Conservation (phyloP, 2,113 vertebrate species). For the Nycticorax nycticorax region DNA sequence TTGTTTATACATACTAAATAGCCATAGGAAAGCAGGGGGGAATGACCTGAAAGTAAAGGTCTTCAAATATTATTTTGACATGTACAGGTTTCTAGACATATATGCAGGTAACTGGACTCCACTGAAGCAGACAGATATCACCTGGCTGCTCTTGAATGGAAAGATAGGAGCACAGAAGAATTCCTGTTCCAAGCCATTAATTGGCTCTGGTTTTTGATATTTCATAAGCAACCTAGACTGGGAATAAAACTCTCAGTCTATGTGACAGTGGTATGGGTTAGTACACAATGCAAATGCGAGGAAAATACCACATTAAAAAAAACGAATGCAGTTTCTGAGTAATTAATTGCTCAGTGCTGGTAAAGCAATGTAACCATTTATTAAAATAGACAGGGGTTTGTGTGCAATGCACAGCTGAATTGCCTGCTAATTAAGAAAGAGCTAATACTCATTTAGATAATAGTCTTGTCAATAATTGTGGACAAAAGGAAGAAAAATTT, state of each 20-base stretch:
- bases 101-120: not conserved
- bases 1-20: not conserved
- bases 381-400: constrained; percentile 57
- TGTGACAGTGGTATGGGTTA: not conserved
- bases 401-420: constrained; percentile 36
- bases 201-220: rapidly evolving
- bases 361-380: constrained; percentile 46
- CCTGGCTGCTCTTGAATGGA: not conserved
- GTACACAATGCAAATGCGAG: not conserved
- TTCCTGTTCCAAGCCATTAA: not conserved
- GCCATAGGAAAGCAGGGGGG: not conserved
- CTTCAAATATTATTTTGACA: not conserved
- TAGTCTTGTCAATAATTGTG: constrained; percentile 35
- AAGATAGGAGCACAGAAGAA: not conserved
- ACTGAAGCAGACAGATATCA: not conserved
- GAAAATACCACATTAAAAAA: not conserved
- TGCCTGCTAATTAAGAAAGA: constrained; percentile 43
- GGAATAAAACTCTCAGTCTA: not conserved
- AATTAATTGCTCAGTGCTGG: constrained; percentile 33
- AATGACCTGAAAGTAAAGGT: not conserved
- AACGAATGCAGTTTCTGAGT: not conserved
- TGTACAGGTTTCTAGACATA: not conserved
- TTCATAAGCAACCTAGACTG: not conserved
- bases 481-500: constrained; percentile 34
- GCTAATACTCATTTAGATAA: constrained; percentile 34